A percentile compares a stretch with the other conserved stretches of the same genome.
Evolutionary conservation across 2,888 invertebrate species (phyloP).

Genomic region (Chirona hameri): DNA sequence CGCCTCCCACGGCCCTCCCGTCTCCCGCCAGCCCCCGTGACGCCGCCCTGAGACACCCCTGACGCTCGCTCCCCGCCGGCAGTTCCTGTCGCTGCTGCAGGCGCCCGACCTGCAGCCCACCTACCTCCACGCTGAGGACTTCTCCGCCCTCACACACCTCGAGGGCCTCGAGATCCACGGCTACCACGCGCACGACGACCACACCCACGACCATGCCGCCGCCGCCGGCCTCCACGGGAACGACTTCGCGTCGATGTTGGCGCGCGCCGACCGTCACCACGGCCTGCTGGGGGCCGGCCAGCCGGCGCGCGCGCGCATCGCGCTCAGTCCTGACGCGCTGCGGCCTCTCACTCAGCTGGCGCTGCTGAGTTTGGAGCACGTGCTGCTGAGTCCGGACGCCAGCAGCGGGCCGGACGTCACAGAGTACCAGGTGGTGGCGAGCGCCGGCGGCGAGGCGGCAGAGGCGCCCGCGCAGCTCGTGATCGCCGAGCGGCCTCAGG

Average conservation of each 20-base stretch:
- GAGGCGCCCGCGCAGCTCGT: background rate
- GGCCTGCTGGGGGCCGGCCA: background rate
- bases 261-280: slow-evolving; percentile 2
- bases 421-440: background rate
- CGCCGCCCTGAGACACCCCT: no score
- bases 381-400: background rate
- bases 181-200: slow-evolving; percentile 7
- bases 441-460: background rate
- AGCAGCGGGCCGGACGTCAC: background rate
- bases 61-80: background rate
- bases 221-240: background rate
- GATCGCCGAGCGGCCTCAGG: background rate
- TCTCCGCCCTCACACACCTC: background rate
- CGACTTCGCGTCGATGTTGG: background rate
- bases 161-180: slow-evolving; percentile 9
- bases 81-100: slow-evolving; percentile 27
- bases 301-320: background rate
- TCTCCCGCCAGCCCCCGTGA: background rate
- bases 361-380: background rate
- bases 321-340: background rate
- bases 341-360: background rate
- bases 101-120: background rate
- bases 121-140: background rate
- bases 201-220: background rate
- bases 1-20: no score